Evolutionary conservation across 2,113 vertebrate genomes (phyloP), one percentile per base, ranked within the genome.

Genomic region (Dolichotis patagonum): DNA sequence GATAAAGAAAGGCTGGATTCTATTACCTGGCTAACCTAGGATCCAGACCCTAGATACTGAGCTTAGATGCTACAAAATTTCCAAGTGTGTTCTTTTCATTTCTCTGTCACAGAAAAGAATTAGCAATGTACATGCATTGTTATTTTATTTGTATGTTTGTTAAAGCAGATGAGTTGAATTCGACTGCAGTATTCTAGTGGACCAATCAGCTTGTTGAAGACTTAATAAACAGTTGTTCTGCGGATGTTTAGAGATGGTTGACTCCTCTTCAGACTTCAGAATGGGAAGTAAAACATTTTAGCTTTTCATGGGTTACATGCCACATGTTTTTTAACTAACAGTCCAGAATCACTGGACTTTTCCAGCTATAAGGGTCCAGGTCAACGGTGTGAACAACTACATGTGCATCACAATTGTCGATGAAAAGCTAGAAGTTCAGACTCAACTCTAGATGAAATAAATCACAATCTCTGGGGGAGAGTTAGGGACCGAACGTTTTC

Each of bases 111-210:
- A 93, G 88, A 94, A 91, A 28, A 94, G 65, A 96, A 96, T 90
- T 94, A 95, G 60, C 96, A 85, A 97, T 82, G 28, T 75, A n/a
- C n/a, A 19, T 52, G 12, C 32, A 90, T 91, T 97, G 73, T 94
- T 90, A 88, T 96, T 98, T 88, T 95, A 95, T 96, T 97, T 97
- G 52, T 91, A 71, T 63, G 49, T 41, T 67, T 96, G 73, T 95
- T 97, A 90, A 86, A 96, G 28, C 69, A 94, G 94, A 90, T 43
- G 32, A 30, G 28, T 86, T 93, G 78, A 89, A 87, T 24, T 91
- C 77, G 80, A 83, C 95, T 54, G 20, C 77, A 69, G 80, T 63
- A 65, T 89, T 96, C 63, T 73, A 80, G 92, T 92, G 82, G 71
- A 62, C 65, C 84, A 96, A 62, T 96, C 35, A 90, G 77, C 65